phyloP scores from a whole-genome alignment of 1,140 invertebrate species.

The Pteromalus puparum region DNA sequence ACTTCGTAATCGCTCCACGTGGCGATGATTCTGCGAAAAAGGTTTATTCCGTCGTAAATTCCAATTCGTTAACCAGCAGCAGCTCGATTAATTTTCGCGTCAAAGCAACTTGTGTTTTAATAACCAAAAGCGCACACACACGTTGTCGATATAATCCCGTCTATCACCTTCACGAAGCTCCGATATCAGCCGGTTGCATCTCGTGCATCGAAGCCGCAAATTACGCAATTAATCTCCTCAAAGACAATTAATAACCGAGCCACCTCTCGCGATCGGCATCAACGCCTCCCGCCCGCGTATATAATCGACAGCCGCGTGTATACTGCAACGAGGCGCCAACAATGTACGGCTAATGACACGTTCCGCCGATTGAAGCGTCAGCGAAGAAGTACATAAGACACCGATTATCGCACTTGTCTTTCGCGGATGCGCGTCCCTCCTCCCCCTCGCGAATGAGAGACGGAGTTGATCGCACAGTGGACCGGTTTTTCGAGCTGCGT shows the following conservation, averaged over 20 bases:
- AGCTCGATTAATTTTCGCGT: too few species aligned
- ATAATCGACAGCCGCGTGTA: neutral
- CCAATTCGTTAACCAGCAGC: too few species aligned
- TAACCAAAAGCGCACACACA: too few species aligned
- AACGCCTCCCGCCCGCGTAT: neutral
- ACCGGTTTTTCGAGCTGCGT: conserved; percentile 12
- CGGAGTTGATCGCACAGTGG: neutral
- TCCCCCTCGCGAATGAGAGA: neutral
- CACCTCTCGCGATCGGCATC: neutral
- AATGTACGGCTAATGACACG: conserved; percentile 15
- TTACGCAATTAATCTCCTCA: conserved; percentile 8
- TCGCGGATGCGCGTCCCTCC: neutral
- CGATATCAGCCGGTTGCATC: neutral
- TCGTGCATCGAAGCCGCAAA: neutral
- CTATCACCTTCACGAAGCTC: too few species aligned
- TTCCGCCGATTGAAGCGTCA: neutral
- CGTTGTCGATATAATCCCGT: too few species aligned
- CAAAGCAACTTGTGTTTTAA: too few species aligned
- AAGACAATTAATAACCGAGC: neutral
- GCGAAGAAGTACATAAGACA: neutral
- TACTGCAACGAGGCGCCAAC: conserved; percentile 9
- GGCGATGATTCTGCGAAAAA: too few species aligned
- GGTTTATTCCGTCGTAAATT: too few species aligned
- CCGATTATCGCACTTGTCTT: conserved; percentile 15
- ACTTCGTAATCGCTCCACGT: too few species aligned